Base-by-base conservation (phyloP, 1,140 invertebrate genomes). In the Thaumetopoea pityocampa region DNA sequence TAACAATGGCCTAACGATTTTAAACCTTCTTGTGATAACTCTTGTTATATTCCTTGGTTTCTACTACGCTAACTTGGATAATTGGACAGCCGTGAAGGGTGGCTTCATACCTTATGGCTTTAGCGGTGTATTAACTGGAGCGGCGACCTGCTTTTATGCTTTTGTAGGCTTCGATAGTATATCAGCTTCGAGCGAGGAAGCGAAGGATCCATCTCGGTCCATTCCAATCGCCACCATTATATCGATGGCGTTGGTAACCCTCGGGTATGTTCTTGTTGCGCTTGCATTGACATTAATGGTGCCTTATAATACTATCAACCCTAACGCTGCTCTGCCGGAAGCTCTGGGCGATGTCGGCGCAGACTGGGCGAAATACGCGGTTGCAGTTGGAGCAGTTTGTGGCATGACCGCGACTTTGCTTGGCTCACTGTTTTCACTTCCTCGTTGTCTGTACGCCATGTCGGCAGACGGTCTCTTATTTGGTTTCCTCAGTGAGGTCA, bases 331-430 rank as follows among this genome's bases (percentile, higher is more conserved):
- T 2, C 83, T 97, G 29, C 93, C 96, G 0, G 92, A 93, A 60
- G 96, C 95, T 1, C 93, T 98, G 65, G 90, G 90, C 0, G 83
- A 88, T 4, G 85, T 91, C 7, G 89, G 91, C 9, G 82, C 92
- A 5, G 86, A 89, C 5, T 97, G 95, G 95, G 94, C 94, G 0
- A 95, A 94, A 82, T 95, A 95, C 61, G 88, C 93, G 0, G 94
- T 97, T 1, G 93, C 94, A 0, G 87, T 97, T 1, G 96, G 96
- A 4, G 94, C 96, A 0, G 85, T 97, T 1, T 94, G 93, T 67
- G 96, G 95, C 4, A 96, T 98, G 92, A 95, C 94, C 0, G 94
- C 92, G 0, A 95, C 94, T 0, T 81, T 96, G 0, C 89, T 96
- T 32, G 93, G 95, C 2, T 95, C 93, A 0, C 74, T 97, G 0